phyloP scores from a whole-genome alignment of 1,140 invertebrate species.

The Pteromalus puparum region DNA sequence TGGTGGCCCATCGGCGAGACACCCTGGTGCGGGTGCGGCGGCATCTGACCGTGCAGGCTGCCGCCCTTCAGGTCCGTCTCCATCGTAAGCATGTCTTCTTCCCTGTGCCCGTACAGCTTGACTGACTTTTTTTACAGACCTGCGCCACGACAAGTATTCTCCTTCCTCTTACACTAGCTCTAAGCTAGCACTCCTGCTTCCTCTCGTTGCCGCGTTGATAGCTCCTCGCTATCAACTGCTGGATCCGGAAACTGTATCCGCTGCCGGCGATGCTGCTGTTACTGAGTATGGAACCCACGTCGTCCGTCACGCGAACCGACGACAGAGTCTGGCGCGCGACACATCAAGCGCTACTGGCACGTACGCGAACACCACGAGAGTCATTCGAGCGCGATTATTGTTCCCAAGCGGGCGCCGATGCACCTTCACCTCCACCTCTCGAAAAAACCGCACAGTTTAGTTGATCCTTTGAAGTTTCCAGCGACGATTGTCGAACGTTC shows the following conservation, averaged over 20 bases:
- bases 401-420: not conserved
- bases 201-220: not conserved
- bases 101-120: conserved; percentile 83
- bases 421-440: not conserved
- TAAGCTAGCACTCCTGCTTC: not conserved
- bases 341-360: conserved; percentile 40
- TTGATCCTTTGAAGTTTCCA: not conserved
- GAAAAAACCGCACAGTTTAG: not conserved
- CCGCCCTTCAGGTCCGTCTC: conserved; percentile 91
- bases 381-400: conserved; percentile 34
- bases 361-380: conserved; percentile 11
- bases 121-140: conserved; percentile 67
- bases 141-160: conserved; percentile 47
- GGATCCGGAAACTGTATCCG: not conserved
- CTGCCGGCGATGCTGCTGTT: not conserved
- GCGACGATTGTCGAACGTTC: not conserved
- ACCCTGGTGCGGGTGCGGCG: conserved; percentile 81
- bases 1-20: conserved; percentile 78
- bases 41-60: conserved; percentile 86
- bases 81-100: conserved; percentile 90
- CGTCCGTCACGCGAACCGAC: conserved; percentile 40
- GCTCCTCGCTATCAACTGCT: not conserved
- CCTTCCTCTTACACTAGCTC: not conserved
- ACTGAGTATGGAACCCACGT: not conserved
- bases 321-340: conserved; percentile 23